These are phyloP conservation scores for Antennarius maculatus DNA, from an alignment of 2,797 vertebrate species.

Conservation along the genomic window DNA sequence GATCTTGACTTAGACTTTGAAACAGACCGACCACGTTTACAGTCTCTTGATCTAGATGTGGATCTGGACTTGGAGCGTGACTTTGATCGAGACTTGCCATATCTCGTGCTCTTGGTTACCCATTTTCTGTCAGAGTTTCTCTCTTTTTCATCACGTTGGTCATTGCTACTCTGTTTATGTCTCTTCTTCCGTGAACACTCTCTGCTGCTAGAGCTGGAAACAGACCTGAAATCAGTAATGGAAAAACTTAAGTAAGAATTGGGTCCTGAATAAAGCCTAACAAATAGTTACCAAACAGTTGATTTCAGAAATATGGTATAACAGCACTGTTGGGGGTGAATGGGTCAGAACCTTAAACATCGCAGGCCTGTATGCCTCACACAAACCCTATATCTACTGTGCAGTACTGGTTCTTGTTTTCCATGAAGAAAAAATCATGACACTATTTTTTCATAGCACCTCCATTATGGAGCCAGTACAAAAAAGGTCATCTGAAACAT, in stretches of 20 bases:
- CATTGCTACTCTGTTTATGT: conserved; percentile 56
- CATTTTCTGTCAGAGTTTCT: conserved; percentile 59
- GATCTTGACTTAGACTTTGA: conserved; percentile 62
- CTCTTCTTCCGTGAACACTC: conserved; percentile 81
- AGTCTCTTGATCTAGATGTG: conserved; percentile 76
- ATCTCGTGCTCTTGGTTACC: conserved; percentile 73
- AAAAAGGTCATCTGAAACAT: too few relatives aligned
- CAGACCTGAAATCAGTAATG: conserved; percentile 55
- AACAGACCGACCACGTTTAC: conserved; percentile 51
- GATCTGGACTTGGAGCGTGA: conserved; percentile 79
- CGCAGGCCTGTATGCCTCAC: too few relatives aligned
- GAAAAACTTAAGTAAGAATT: conserved; percentile 4
- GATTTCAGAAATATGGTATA: background rate
- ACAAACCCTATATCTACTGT: too few relatives aligned
- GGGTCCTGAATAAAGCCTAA: background rate
- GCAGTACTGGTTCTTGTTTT: too few relatives aligned
- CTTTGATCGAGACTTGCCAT: conserved; percentile 67
- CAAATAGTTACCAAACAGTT: background rate
- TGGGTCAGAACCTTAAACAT: too few relatives aligned
- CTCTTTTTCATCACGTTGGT: conserved; percentile 51
- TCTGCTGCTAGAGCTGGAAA: conserved; percentile 81
- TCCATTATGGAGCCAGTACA: too few relatives aligned
- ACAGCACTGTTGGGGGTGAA: too few relatives aligned
- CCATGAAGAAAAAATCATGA: too few relatives aligned
- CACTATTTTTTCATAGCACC: too few relatives aligned